These are phyloP conservation scores for Bimastos eiseni DNA, from an alignment of 2,888 invertebrate species.

Conservation along the genomic window DNA sequence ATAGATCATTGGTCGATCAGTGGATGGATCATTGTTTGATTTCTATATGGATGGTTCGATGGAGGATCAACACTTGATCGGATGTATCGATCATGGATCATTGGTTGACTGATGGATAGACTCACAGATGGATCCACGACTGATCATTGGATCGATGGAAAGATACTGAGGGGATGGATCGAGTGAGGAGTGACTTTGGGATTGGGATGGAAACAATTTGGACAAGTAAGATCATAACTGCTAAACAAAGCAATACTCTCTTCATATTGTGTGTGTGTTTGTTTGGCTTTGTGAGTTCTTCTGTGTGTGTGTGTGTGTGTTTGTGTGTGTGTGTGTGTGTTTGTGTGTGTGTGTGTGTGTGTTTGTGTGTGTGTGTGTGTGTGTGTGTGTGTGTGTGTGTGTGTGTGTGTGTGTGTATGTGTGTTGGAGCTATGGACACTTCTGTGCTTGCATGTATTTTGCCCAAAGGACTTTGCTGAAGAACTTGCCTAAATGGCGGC, in stretches of 20 bases:
- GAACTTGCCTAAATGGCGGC: background rate
- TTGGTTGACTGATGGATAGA: background rate
- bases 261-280: background rate
- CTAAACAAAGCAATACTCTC: background rate
- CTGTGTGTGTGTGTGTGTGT: no score
- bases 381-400: background rate
- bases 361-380: no score
- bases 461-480: slow-evolving; percentile 6
- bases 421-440: background rate
- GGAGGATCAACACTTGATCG: background rate
- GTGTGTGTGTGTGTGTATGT: background rate
- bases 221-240: background rate
- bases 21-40: background rate
- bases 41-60: background rate
- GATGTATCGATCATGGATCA: background rate
- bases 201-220: background rate
- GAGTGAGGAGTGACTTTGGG: background rate
- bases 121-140: no score
- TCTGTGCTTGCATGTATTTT: slow-evolving; percentile 13
- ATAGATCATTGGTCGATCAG: background rate
- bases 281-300: no score
- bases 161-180: background rate
- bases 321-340: no score
- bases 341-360: no score
- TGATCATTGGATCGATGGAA: no score